Percentiles rank a stretch among this genome's conserved stretches.
phyloP scores from a whole-genome alignment of 92 coral and sea anemone species.

The Chrysogorgia sp. region DNA sequence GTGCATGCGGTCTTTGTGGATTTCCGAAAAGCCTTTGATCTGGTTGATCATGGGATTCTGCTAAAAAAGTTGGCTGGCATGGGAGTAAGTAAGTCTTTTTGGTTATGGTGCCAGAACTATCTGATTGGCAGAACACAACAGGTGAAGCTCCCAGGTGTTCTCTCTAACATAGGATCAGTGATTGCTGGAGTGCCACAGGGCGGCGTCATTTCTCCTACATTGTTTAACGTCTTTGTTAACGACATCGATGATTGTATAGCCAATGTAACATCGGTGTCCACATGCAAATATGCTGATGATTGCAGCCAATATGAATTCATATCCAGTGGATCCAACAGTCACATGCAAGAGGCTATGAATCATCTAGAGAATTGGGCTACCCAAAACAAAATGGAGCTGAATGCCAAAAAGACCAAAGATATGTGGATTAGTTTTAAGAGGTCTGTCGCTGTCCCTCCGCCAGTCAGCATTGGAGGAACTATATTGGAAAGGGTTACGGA shows the following conservation, averaged over 20 bases:
- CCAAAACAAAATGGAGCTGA: constrained; percentile 17
- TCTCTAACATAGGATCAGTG: no score
- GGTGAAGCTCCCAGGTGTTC: no score
- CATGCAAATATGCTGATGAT: constrained; percentile 59
- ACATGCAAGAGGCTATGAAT: constrained; percentile 42
- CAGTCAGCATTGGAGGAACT: no score
- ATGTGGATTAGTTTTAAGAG: no score
- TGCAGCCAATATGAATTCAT: constrained; percentile 53
- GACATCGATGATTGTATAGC: constrained; percentile 48
- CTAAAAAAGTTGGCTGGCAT: constrained; percentile 55
- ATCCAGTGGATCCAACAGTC: constrained; percentile 16
- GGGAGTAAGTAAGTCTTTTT: constrained; percentile 47
- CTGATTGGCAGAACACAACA: no score
- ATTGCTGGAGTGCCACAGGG: no score
- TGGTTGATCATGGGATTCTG: constrained; percentile 49
- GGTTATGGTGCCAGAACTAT: no score
- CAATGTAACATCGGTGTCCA: neutral
- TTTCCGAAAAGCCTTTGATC: constrained; percentile 55
- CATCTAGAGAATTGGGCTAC: constrained; percentile 28
- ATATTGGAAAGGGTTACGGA: no score
- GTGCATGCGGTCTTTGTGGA: constrained; percentile 52
- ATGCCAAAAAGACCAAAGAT: neutral
- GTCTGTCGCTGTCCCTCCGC: no score
- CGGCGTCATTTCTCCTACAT: no score
- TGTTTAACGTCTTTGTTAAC: constrained; percentile 31